Percentiles rank a stretch among this genome's conserved stretches.
Conservation (phyloP, 2,888 invertebrate genomes). For the Cheilosia vernalis region DNA sequence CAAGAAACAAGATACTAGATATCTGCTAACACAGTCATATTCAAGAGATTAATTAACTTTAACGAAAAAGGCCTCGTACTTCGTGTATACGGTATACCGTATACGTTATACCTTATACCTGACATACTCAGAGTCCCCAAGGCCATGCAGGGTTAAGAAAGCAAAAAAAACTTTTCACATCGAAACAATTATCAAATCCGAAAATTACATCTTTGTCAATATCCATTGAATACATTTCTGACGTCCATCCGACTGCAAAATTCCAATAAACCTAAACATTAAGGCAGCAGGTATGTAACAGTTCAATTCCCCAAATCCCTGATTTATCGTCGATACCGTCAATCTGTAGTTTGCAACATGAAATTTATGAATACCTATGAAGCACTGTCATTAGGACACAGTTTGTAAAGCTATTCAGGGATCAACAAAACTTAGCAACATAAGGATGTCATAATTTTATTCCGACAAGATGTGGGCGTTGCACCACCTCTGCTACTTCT, state of each 20-base stretch:
- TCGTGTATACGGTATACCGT: no score
- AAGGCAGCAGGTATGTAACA: background rate
- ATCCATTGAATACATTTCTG: background rate
- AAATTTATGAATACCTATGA: constrained; percentile 30
- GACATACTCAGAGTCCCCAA: no score
- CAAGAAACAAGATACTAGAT: no score
- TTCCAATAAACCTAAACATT: background rate
- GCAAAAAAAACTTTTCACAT: no score
- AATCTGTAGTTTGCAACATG: background rate
- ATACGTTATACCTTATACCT: no score
- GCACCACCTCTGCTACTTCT: constrained; percentile 10
- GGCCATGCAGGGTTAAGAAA: no score
- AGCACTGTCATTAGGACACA: constrained; percentile 17
- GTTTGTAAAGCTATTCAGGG: constrained; percentile 7
- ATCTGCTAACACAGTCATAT: no score
- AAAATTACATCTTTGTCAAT: no score
- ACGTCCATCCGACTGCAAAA: background rate
- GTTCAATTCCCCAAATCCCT: constrained; percentile 4
- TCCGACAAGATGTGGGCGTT: constrained; percentile 18
- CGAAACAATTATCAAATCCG: no score
- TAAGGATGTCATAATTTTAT: constrained; percentile 34
- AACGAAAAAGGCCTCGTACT: no score
- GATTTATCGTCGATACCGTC: constrained; percentile 18
- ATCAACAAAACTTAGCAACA: constrained; percentile 23
- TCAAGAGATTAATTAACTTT: no score